Percentiles rank a stretch among this genome's conserved stretches.
Conservation (phyloP, 2,113 vertebrate species). For the Bombycilla garrulus region DNA sequence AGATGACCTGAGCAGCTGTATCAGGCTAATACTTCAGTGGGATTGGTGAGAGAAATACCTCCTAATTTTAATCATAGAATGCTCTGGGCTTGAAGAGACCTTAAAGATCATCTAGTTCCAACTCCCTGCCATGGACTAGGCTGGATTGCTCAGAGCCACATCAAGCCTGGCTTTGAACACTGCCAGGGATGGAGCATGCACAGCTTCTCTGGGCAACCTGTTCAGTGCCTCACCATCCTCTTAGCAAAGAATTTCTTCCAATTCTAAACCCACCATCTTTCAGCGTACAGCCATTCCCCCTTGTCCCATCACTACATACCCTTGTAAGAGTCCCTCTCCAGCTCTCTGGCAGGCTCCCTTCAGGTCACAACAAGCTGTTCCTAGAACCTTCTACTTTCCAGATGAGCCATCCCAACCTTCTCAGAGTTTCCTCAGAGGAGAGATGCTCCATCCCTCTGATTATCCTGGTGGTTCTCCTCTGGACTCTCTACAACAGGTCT, state of each 20-base stretch:
- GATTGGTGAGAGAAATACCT: not conserved
- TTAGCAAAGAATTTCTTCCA: not conserved
- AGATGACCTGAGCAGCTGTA: not conserved
- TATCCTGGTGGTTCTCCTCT: not conserved
- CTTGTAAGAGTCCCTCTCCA: not conserved
- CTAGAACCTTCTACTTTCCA: rapidly evolving
- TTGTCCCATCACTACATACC: not conserved
- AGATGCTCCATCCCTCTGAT: not conserved
- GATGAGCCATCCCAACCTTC: not conserved
- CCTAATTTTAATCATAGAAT: not conserved
- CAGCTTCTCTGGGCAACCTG: no score
- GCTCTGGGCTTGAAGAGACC: no score
- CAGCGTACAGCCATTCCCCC: not conserved
- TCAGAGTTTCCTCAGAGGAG: not conserved
- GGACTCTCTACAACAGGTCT: not conserved
- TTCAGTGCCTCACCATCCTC: not conserved
- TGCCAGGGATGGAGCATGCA: no score
- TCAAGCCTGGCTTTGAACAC: no score
- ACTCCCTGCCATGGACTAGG: no score
- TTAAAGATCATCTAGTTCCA: no score
- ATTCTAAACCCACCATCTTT: not conserved
- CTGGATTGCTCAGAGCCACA: no score
- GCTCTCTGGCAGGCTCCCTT: not conserved
- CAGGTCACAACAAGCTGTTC: not conserved
- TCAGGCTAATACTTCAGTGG: not conserved